Conservation (phyloP, 1,140 invertebrate genomes). For the Drosophila chauvacae region DNA sequence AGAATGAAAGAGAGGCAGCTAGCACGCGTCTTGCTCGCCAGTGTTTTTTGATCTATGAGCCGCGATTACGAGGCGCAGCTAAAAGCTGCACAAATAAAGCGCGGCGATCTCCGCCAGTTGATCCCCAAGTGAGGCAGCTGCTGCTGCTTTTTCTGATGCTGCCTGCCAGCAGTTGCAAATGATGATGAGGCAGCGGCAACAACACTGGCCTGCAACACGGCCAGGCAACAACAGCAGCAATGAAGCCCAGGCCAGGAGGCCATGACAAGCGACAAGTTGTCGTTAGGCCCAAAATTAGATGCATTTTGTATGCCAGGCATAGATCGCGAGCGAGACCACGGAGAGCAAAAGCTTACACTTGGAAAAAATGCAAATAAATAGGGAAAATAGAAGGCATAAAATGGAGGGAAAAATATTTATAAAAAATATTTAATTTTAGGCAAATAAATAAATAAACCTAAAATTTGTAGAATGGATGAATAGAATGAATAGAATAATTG, state of each 20-base stretch:
- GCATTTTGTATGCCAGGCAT: constrained; percentile 70
- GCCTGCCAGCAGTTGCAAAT: constrained; percentile 73
- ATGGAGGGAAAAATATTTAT: not conserved
- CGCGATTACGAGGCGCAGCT: constrained; percentile 61
- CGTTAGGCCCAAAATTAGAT: constrained; percentile 81
- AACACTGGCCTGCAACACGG: constrained; percentile 22
- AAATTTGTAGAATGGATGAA: too few species aligned
- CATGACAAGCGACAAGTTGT: constrained; percentile 80
- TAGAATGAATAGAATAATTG: too few species aligned
- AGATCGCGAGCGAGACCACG: constrained; percentile 23
- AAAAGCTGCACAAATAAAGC: constrained; percentile 75
- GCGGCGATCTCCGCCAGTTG: constrained; percentile 45
- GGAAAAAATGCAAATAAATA: not conserved
- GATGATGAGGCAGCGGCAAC: constrained; percentile 68
- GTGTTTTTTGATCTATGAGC: constrained; percentile 57
- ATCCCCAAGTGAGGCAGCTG: constrained; percentile 64
- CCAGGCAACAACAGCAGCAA: not conserved
- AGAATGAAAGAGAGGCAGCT: constrained; percentile 33
- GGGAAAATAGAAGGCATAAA: not conserved
- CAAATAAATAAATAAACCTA: too few species aligned
- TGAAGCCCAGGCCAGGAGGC: constrained; percentile 37
- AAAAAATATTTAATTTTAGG: not conserved
- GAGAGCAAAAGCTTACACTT: constrained; percentile 21
- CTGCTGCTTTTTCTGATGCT: constrained; percentile 30
- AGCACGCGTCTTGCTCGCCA: constrained; percentile 34